Evolutionary conservation across 2,797 vertebrate species (phyloP).

Genomic region (Remorina albescens): DNA sequence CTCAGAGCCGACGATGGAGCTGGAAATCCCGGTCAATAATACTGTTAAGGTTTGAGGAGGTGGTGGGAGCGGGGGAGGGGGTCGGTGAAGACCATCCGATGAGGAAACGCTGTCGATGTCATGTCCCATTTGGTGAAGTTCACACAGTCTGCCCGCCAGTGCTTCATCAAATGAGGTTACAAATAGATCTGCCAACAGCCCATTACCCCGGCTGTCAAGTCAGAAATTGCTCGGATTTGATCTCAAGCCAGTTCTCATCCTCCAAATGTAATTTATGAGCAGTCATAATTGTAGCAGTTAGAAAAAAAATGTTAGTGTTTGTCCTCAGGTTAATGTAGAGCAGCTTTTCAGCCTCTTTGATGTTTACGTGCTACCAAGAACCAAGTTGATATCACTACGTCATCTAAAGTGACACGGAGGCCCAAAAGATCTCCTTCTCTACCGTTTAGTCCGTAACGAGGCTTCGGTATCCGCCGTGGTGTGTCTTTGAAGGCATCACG

Average conservation of each 20-base stretch:
- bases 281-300: slow-evolving; percentile 54
- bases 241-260: slow-evolving; percentile 66
- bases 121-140: slow-evolving; percentile 46
- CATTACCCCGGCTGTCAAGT: slow-evolving; percentile 63
- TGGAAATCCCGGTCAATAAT: slow-evolving; percentile 16
- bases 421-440: not conserved
- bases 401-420: not conserved
- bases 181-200: slow-evolving; percentile 68
- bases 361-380: slow-evolving; percentile 11
- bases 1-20: slow-evolving; percentile 13
- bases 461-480: not conserved
- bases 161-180: slow-evolving; percentile 46
- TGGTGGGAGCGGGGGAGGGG: no score
- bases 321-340: slow-evolving; percentile 44
- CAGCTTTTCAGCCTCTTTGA: slow-evolving; percentile 44
- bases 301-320: slow-evolving; percentile 43
- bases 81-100: not conserved
- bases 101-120: slow-evolving; percentile 26
- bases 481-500: slow-evolving; percentile 1
- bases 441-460: not conserved
- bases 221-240: slow-evolving; percentile 72
- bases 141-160: slow-evolving; percentile 52
- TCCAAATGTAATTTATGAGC: slow-evolving; percentile 69
- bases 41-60: no score
- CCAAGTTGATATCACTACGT: not conserved